Conservation (phyloP, 1,140 invertebrate species). For the Megalopta genalis region DNA sequence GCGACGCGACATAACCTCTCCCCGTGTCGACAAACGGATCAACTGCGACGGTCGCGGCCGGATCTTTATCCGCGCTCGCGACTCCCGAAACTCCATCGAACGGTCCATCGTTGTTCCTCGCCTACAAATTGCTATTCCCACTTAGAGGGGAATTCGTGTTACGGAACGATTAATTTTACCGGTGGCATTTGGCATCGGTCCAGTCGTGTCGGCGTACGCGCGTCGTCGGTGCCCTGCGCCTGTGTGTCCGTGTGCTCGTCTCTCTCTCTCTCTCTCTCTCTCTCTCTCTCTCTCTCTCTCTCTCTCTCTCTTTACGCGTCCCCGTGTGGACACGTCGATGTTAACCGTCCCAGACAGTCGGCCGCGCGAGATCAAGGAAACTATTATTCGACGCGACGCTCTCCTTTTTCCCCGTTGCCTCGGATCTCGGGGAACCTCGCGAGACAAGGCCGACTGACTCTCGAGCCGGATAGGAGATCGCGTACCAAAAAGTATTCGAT, state of each 20-base stretch:
- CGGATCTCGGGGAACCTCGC: background rate
- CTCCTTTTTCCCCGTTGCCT: background rate
- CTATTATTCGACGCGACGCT: conserved; percentile 8
- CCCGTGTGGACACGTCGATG: too few species aligned
- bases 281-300: too few species aligned
- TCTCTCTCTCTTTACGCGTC: background rate
- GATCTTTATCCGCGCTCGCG: too few species aligned
- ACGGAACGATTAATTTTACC: conserved; percentile 75
- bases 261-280: too few species aligned
- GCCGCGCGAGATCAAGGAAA: conserved; percentile 41
- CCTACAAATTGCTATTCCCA: conserved; percentile 73
- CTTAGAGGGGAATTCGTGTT: conserved; percentile 75
- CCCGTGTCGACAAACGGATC: too few species aligned
- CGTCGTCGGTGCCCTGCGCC: conserved; percentile 16
- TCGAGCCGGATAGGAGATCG: too few species aligned
- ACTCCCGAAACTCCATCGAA: background rate
- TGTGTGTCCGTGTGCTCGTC: background rate
- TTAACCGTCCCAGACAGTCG: conserved; percentile 3
- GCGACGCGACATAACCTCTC: too few species aligned
- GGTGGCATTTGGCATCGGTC: conserved; percentile 69
- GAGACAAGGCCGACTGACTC: background rate
- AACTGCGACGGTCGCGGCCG: too few species aligned
- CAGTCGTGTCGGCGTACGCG: conserved; percentile 51
- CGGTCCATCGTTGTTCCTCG: conserved; percentile 17
- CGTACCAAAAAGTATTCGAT: too few species aligned